These are phyloP conservation scores for Pangasius mekongensis DNA, from an alignment of 2,797 vertebrate genomes.

Conservation along the genomic window DNA sequence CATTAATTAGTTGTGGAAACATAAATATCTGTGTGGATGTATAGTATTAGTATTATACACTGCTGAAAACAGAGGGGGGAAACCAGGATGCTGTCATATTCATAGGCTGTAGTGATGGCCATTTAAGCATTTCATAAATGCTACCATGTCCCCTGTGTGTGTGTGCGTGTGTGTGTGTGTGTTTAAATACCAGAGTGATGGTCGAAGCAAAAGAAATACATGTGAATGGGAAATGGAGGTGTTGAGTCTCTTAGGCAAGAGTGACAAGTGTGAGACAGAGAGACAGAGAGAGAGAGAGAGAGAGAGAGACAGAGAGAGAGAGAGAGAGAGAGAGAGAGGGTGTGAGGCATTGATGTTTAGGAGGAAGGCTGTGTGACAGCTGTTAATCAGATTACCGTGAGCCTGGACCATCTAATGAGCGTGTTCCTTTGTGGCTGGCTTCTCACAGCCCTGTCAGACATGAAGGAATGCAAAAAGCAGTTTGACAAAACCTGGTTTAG, in stretches of 20 bases:
- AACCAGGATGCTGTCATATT: neutral
- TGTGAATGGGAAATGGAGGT: conserved; percentile 7
- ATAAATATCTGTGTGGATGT: neutral
- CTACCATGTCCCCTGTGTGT: neutral
- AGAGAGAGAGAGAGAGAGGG: conserved; percentile 40
- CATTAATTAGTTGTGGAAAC: neutral
- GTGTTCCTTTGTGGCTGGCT: conserved; percentile 77
- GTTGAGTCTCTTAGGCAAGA: conserved; percentile 45
- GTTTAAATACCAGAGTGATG: neutral
- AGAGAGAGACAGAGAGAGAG: conserved; percentile 30
- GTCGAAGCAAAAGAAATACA: neutral
- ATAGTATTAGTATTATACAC: neutral
- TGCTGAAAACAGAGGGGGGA: neutral
- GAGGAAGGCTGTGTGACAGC: conserved; percentile 76
- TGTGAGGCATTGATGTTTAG: conserved; percentile 60
- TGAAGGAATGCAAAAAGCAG: conserved; percentile 72
- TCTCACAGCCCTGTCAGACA: conserved; percentile 73
- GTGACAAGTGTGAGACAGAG: conserved; percentile 26
- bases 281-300: conserved; percentile 48
- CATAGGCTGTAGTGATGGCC: neutral
- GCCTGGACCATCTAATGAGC: conserved; percentile 80
- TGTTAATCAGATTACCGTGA: conserved; percentile 82
- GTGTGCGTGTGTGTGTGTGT: neutral
- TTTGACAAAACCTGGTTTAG: conserved; percentile 74
- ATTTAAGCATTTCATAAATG: neutral